Evolutionary conservation across 1,140 invertebrate genomes (phyloP), one percentile per base, ranked within the genome.

Genomic region (Cherax quadricarinatus): DNA sequence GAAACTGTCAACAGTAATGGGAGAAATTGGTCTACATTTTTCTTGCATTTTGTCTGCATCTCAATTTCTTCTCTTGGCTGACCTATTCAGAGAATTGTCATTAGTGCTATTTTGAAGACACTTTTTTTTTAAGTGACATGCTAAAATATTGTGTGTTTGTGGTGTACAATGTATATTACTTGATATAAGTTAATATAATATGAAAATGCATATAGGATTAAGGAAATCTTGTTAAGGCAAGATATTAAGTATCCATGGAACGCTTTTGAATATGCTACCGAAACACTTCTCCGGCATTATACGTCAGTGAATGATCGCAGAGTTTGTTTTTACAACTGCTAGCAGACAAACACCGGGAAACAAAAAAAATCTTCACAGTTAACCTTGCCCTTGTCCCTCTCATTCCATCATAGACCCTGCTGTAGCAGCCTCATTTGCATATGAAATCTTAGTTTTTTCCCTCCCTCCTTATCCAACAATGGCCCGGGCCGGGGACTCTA

Each of bases 381-480:
- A 84, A 90, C 66, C 88, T 85, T 57, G 53, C 81, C 81, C 81
- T 84, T 60, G 24, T 85, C 16, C 53, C 49, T 41, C 51, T 83
- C 41, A 53, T 49, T 49, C 81, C 70, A n/a, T 70, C 62, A 81
- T 78, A 73, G 78, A 80, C 88, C 81, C 66, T 90, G 14, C 66
- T 53, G 82, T 83, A 73, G 81, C 66, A 0, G 24, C 88, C 73
- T 85, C 81, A 90, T 90, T 90, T 90, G 88, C 88, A 90, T 90
- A 90, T 90, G 88, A 90, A 90, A 90, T 85, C 82, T 90, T 90
- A 21, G 79, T 16, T n/a, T 83, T 89, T 89, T 89, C 83, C 70
- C 70, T 14, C 66, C 88, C 70, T 70, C 80, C 73, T 83, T 62
- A 57, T 85, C 14, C 30, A 85, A 88, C 73, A 78, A 80, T 53